Evolutionary conservation across 1,140 invertebrate species (phyloP), one percentile per base, ranked within the genome.

Genomic region (Drosophila nannoptera): DNA sequence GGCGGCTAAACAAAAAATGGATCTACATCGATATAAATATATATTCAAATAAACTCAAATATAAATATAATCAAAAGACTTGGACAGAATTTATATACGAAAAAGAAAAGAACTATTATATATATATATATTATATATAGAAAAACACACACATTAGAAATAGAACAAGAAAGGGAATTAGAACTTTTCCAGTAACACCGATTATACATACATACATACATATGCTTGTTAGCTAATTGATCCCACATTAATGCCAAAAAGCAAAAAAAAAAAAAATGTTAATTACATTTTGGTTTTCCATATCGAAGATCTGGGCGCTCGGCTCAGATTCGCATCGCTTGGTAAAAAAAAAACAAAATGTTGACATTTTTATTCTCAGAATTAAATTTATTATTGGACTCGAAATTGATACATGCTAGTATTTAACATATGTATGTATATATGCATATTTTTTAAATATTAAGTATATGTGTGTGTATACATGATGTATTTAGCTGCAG

Each of bases 401-500:
- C 76, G n/a, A 80, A 62, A 65, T 52, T 69, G 62, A 67, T 83
- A 76, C 73, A 81, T 71, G 64, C 60, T 76, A 69, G 70, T 55
- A 73, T 77, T 83, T 63, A 78, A 84, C 75, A 83, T 83, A 78
- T 78, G 78, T 82, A 82, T 82, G 75, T 70, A 65, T 74, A 68
- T 68, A 61, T 69, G 45, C 48, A 65, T 65, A 58, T 33, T 22
- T 22, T 22, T 64, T 46, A 64, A 55, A 62, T 68, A 59, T 52
- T 43, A 31, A 29, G 43, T 69, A 73, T 75, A 64, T 62, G 46
- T 56, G 38, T 56, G 32, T 68, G 53, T 55, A 49, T 62, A 50
- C 62, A 69, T 45, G 46, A 66, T 22, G 22, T 22, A 50, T 74
- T 35, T 61, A 68, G 45, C 64, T 64, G 72, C 72, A 22, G 22